Evolutionary conservation across 2,888 invertebrate species (phyloP).

Genomic region (Biston betularia): DNA sequence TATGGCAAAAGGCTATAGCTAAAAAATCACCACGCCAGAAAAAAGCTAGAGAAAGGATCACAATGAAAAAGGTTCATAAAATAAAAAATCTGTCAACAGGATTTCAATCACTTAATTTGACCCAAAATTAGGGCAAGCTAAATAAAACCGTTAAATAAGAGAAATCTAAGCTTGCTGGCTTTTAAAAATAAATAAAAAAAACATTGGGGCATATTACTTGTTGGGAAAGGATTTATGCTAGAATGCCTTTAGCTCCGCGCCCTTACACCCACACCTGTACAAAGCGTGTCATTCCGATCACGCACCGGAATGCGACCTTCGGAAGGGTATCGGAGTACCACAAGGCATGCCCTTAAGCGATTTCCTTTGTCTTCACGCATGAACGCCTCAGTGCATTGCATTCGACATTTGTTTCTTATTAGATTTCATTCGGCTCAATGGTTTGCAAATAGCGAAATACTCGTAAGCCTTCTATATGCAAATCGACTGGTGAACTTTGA

Average conservation of each 20-base stretch:
- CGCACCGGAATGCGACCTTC: conserved; percentile 62
- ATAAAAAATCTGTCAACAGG: no score
- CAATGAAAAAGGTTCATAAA: no score
- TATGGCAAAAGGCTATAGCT: no score
- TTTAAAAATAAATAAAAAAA: background rate
- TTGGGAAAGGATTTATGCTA: background rate
- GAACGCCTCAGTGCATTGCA: conserved; percentile 39
- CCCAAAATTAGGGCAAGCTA: no score
- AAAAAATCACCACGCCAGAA: no score
- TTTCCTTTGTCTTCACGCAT: conserved; percentile 58
- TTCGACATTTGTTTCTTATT: conserved; percentile 36
- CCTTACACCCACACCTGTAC: conserved; percentile 22
- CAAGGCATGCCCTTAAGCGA: conserved; percentile 52
- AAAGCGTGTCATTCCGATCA: conserved; percentile 49
- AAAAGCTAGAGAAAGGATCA: no score
- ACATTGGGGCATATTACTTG: background rate
- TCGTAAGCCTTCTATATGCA: background rate
- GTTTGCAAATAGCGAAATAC: conserved; percentile 13
- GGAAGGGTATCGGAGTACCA: conserved; percentile 50
- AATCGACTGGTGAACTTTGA: background rate
- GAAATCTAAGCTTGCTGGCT: background rate
- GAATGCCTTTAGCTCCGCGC: conserved; percentile 1
- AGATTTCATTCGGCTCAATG: conserved; percentile 22
- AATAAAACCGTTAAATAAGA: no score
- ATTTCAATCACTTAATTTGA: no score